phyloP scores from a whole-genome alignment of 2,797 vertebrate species.

The Sebastes reedi region DNA sequence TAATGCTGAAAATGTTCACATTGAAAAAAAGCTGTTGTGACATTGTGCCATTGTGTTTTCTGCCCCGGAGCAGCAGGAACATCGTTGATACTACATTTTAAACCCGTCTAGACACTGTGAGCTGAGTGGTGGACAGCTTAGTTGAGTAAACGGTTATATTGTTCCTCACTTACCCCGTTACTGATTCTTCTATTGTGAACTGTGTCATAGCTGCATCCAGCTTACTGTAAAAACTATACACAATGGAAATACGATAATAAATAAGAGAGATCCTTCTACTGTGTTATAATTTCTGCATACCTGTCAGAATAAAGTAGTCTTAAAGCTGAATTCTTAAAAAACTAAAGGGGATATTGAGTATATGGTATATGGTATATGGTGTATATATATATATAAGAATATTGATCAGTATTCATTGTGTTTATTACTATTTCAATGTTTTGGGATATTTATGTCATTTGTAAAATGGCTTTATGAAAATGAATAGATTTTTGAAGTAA shows the following conservation, averaged over 20 bases:
- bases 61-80: not conserved
- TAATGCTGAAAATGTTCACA: not conserved
- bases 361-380: too few species aligned
- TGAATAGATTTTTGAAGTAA: too few species aligned
- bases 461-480: too few species aligned
- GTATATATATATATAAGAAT: too few species aligned
- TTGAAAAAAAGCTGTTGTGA: not conserved
- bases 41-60: not conserved
- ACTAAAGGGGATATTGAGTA: too few species aligned
- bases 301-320: not conserved
- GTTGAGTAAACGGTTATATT: not conserved
- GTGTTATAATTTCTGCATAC: not conserved
- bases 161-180: not conserved
- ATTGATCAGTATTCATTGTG: too few species aligned
- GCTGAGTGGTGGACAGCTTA: not conserved
- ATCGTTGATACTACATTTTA: not conserved
- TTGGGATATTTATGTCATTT: too few species aligned
- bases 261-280: not conserved
- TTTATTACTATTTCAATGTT: too few species aligned
- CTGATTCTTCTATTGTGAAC: not conserved
- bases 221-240: not conserved
- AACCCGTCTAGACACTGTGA: not conserved
- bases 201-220: not conserved
- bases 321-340: too few species aligned
- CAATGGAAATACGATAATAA: not conserved